Evolutionary conservation across 2,888 invertebrate species (phyloP).

Genomic region (Stenoptilia bipunctidactyla): DNA sequence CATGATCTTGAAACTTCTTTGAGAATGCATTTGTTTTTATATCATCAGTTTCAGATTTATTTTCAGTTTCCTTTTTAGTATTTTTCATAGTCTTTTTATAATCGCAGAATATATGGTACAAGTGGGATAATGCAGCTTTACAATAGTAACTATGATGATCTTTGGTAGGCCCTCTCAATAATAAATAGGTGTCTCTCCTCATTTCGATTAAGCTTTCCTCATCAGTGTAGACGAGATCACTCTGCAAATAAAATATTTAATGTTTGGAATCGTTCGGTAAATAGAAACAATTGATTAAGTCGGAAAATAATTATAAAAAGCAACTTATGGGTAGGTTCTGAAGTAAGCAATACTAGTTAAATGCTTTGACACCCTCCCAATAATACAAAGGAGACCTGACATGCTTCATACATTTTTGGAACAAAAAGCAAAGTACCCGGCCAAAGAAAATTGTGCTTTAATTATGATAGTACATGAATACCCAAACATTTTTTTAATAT

Average conservation of each 20-base stretch:
- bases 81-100: slow-evolving; percentile 34
- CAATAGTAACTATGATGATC: slow-evolving; percentile 70
- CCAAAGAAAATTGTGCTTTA: too few relatives aligned
- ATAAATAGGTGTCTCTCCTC: slow-evolving; percentile 71
- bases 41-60: background rate
- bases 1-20: slow-evolving; percentile 69
- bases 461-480: too few relatives aligned
- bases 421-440: too few relatives aligned
- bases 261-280: too few relatives aligned
- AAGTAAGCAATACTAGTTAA: too few relatives aligned
- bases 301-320: too few relatives aligned
- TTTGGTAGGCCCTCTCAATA: slow-evolving; percentile 73
- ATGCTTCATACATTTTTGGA: too few relatives aligned
- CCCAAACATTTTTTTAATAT: too few relatives aligned
- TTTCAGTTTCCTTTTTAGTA: background rate
- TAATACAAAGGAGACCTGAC: too few relatives aligned
- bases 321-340: too few relatives aligned
- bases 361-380: too few relatives aligned
- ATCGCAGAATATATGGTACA: slow-evolving; percentile 63
- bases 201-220: slow-evolving; percentile 68
- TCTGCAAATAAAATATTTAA: slow-evolving; percentile 58
- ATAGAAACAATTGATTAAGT: too few relatives aligned
- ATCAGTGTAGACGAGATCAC: slow-evolving; percentile 67
- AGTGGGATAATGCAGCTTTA: slow-evolving; percentile 77
- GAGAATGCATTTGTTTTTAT: slow-evolving; percentile 49